Conservation (phyloP, 2,888 invertebrate species). For the Ferdinandea cuprea region DNA sequence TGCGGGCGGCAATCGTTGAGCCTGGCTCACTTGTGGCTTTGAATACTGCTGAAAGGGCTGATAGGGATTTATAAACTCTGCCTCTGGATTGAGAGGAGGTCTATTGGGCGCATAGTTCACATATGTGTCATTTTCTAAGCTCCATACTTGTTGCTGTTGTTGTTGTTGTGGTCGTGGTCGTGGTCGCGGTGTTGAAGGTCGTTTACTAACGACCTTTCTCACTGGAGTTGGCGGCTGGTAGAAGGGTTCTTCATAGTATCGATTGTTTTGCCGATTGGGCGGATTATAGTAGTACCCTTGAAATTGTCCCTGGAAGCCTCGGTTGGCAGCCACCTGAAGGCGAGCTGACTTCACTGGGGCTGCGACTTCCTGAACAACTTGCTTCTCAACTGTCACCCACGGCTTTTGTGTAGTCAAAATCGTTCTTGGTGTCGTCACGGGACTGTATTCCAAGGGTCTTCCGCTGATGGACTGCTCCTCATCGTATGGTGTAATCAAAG, state of each 20-base stretch:
- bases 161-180: too few species aligned
- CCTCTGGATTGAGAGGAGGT: constrained; percentile 87
- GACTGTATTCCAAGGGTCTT: constrained; percentile 84
- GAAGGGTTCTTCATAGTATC: constrained; percentile 77
- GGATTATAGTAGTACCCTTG: constrained; percentile 79
- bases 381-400: constrained; percentile 79
- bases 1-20: constrained; percentile 67
- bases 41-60: constrained; percentile 75
- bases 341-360: constrained; percentile 68
- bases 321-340: constrained; percentile 75
- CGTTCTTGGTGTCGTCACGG: constrained; percentile 86
- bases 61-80: constrained; percentile 85
- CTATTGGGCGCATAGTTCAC: constrained; percentile 87
- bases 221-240: constrained; percentile 75
- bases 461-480: constrained; percentile 72
- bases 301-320: constrained; percentile 79
- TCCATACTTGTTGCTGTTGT: constrained; percentile 83
- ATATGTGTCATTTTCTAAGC: constrained; percentile 85
- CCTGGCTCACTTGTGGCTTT: constrained; percentile 60
- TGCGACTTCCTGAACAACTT: constrained; percentile 76
- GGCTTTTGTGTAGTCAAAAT: constrained; percentile 82
- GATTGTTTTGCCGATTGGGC: constrained; percentile 77
- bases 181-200: constrained; percentile 75
- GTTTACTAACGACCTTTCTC: constrained; percentile 38
- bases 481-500: constrained; percentile 78